Percentiles rank a stretch among this genome's conserved stretches.
These are phyloP conservation scores for Drosophila quadrilineata DNA, from an alignment of 1,140 invertebrate genomes.

Conservation along the genomic window DNA sequence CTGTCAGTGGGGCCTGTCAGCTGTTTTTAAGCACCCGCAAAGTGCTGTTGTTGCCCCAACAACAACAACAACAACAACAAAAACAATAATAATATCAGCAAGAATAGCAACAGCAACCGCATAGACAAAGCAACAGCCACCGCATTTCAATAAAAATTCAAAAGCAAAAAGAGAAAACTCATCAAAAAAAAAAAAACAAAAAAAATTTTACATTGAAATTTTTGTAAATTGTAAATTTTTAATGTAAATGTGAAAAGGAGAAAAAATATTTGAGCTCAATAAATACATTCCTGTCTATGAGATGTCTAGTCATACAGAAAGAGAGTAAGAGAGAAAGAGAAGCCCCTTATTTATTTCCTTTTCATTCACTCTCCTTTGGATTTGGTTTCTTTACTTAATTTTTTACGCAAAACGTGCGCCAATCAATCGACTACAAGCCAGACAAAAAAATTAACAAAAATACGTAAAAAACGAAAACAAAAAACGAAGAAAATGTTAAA, in stretches of 20 bases:
- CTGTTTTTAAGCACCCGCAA: constrained; percentile 77
- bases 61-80: constrained; percentile 29
- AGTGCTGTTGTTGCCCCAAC: constrained; percentile 56
- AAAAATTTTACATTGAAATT: no score
- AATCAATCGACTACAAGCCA: constrained; percentile 57
- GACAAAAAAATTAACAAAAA: constrained; percentile 18
- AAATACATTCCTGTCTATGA: constrained; percentile 43
- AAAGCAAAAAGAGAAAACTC: constrained; percentile 4
- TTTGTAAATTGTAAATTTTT: no score
- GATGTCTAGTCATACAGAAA: constrained; percentile 9
- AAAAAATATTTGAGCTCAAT: constrained; percentile 19
- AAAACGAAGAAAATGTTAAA: constrained; percentile 27
- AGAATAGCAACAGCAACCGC: constrained; percentile 28
- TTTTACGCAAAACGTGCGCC: constrained; percentile 72
- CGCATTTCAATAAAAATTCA: constrained; percentile 68
- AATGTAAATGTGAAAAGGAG: constrained; percentile 46
- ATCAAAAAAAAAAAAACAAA: constrained; percentile 9
- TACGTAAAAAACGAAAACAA: constrained; percentile 2
- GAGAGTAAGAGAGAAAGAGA: neutral
- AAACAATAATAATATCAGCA: no score
- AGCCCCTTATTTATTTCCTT: constrained; percentile 16
- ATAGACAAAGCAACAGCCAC: constrained; percentile 16
- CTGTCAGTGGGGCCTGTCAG: constrained; percentile 78
- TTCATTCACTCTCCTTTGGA: neutral
- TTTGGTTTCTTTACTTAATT: constrained; percentile 20